phyloP scores from a whole-genome alignment of 2,888 invertebrate genomes.

The Drosophila atroscutellata region DNA sequence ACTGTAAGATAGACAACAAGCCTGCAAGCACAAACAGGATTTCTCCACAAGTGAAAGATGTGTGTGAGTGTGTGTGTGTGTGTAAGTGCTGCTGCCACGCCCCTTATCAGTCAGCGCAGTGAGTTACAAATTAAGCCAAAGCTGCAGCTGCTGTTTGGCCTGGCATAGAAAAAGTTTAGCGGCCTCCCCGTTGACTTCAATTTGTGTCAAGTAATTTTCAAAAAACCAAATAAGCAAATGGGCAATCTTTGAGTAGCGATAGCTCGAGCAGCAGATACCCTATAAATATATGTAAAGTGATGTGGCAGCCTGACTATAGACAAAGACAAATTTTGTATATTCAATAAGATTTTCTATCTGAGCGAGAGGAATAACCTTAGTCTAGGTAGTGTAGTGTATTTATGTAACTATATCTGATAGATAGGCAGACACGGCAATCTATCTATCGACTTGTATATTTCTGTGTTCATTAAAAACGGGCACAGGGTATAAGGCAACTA shows the following conservation, averaged over 20 bases:
- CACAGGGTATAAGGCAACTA: conserved; percentile 20
- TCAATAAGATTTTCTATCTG: background rate
- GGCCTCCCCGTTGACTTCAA: conserved; percentile 52
- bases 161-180: conserved; percentile 69
- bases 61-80: conserved; percentile 10
- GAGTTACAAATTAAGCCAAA: conserved; percentile 67
- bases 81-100: conserved; percentile 50
- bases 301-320: background rate
- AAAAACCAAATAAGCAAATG: conserved; percentile 17
- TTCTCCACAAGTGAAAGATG: conserved; percentile 33
- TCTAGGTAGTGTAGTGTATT: background rate
- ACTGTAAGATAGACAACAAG: conserved; percentile 73
- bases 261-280: conserved; percentile 1
- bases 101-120: conserved; percentile 54
- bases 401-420: background rate
- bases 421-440: background rate
- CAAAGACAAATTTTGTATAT: no score
- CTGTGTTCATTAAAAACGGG: background rate
- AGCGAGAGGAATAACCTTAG: background rate
- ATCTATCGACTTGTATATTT: background rate
- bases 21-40: conserved; percentile 61
- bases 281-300: conserved; percentile 6
- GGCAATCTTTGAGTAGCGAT: background rate
- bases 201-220: conserved; percentile 73
- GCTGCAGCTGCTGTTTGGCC: conserved; percentile 48